These are phyloP conservation scores for Phalloptychus januarius DNA, from an alignment of 2,797 vertebrate genomes.

Conservation along the genomic window DNA sequence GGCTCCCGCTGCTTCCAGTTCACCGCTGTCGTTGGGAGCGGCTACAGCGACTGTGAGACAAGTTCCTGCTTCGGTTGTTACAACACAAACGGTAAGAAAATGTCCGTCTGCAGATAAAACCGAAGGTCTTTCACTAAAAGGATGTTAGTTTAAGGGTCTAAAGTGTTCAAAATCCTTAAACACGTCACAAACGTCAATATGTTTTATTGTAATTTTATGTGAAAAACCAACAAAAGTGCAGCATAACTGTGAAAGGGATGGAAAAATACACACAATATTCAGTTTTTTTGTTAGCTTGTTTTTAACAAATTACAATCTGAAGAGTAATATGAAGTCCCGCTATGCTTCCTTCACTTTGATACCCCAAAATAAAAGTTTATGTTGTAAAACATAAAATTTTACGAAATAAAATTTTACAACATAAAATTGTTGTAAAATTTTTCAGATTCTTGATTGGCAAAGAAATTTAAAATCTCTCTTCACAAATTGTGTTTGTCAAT, in stretches of 20 bases:
- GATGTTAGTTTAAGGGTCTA: not conserved
- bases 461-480: not conserved
- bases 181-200: not conserved
- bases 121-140: not conserved
- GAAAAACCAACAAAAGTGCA: not conserved
- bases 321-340: not conserved
- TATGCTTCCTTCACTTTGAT: not conserved
- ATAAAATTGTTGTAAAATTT: not conserved
- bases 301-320: not conserved
- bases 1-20: conserved; percentile 81
- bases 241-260: not conserved
- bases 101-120: not conserved
- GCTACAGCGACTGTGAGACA: conserved; percentile 88
- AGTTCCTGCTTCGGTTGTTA: conserved; percentile 90
- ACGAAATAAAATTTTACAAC: too few relatives aligned
- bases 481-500: not conserved
- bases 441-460: not conserved
- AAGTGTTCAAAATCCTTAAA: not conserved
- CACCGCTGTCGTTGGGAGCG: conserved; percentile 85
- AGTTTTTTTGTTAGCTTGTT: not conserved
- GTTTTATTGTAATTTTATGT: not conserved
- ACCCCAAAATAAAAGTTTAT: not conserved
- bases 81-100: conserved; percentile 89
- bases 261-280: not conserved
- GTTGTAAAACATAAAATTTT: too few relatives aligned